Base-by-base conservation (phyloP, 2,113 vertebrate species). In the Cinclus mexicanus region DNA sequence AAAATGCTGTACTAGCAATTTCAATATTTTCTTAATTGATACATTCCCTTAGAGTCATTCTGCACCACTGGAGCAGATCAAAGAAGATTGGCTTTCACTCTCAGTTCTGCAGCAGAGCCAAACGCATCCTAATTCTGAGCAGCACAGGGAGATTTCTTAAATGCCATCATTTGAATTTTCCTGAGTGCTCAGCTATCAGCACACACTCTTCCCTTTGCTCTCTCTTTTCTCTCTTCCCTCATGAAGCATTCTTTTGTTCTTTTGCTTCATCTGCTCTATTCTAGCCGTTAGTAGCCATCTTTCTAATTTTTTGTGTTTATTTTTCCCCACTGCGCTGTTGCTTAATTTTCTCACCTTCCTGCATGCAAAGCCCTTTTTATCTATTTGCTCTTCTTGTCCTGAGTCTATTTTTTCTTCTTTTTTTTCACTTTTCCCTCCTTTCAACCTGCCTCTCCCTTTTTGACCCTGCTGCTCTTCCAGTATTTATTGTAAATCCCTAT, bases 1-100 rank as follows among this genome's bases (percentile, higher is more conserved):
- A 92, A 92, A 94, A 86, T 46, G 56, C 85, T 75, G 37, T 82
- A 81, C 83, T 75, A 84, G 85, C 68, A 81, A 89, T 93, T 95
- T 95, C 94, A 56, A 18, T 95, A 94, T 96, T 96, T 95, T 93
- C 83, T 95, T 94, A 96, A 94, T 87, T 95, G 92, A 87, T 94
- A 89, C 55, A 95, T 97, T 96, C 88, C 89, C 91, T 92, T 61
- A 47, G 70, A 94, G 89, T 95, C 86, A 93, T 53, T 94, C 92
- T 92, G 89, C 61, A 88, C 75, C 75, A 42, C 46, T 91, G 57
- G 33, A 97, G 86, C 95, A 96, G 95, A 95, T 96, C 83, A 94
- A 75, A 93, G 90, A 97, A 95, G 88, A 97, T 33, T 94, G 71
- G 47, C 53, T 29, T 94, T 96, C 31, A 70, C 64, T 95, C 93